phyloP scores from a whole-genome alignment of 2,888 invertebrate species.

The Harmothoe impar region DNA sequence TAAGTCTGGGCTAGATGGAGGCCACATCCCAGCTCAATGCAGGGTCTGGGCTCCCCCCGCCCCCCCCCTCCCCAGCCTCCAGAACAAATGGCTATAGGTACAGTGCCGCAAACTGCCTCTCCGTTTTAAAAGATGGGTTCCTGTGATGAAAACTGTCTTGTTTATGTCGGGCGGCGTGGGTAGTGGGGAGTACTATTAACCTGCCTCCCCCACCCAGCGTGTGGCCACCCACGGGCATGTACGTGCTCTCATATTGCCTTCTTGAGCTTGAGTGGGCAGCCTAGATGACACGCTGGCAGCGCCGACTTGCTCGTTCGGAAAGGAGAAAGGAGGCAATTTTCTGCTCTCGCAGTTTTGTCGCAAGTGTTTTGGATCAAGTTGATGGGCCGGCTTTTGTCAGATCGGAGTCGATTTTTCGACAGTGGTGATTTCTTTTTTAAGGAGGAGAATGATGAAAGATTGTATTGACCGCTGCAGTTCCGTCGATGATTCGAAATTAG shows the following conservation, averaged over 20 bases:
- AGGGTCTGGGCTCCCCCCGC: neutral
- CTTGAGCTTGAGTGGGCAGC: constrained; percentile 3
- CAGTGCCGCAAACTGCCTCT: neutral
- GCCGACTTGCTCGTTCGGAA: constrained; percentile 32
- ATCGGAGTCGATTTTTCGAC: neutral
- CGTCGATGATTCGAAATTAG: constrained; percentile 50
- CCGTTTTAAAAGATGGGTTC: neutral
- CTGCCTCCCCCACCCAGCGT: neutral
- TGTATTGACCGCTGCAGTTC: neutral
- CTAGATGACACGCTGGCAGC: constrained; percentile 4
- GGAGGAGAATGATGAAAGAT: constrained; percentile 45
- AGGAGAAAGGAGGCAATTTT: constrained; percentile 56
- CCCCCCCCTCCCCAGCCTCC: too few relatives aligned
- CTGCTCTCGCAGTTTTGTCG: constrained; percentile 55
- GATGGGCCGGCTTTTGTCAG: constrained; percentile 31
- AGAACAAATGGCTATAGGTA: neutral
- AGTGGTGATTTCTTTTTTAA: neutral
- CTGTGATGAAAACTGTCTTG: neutral
- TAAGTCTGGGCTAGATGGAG: too few relatives aligned
- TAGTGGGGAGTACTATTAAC: neutral
- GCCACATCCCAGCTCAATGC: too few relatives aligned
- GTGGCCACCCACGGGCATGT: neutral
- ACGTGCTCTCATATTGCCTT: constrained; percentile 22
- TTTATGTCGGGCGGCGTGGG: neutral
- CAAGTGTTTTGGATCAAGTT: constrained; percentile 51